These are phyloP conservation scores for Ctenodactylus gundi DNA, from an alignment of 2,113 vertebrate species.

Conservation along the genomic window DNA sequence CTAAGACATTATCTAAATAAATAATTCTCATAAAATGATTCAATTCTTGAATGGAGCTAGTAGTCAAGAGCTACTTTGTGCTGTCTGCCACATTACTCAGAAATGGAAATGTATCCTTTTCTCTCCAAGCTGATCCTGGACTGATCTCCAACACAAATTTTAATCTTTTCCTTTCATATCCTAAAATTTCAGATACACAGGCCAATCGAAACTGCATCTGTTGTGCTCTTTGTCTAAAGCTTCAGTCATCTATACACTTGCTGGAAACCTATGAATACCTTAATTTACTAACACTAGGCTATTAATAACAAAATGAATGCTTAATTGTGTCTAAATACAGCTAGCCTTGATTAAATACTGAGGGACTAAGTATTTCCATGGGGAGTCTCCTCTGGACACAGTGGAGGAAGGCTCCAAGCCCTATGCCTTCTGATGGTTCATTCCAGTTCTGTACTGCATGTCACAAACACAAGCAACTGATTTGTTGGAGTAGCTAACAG, in stretches of 20 bases:
- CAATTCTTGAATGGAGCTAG: not conserved
- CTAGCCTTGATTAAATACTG: slow-evolving; percentile 19
- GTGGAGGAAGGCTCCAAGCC: not conserved
- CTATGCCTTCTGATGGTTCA: not conserved
- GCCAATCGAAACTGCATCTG: rapidly evolving
- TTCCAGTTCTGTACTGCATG: not conserved
- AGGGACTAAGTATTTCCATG: not conserved
- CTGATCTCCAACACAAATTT: not conserved
- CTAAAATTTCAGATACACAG: not conserved
- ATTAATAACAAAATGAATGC: not conserved
- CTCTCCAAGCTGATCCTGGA: not conserved
- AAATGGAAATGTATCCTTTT: not conserved
- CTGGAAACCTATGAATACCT: not conserved
- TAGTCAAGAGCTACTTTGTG: no score
- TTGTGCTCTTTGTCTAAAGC: not conserved
- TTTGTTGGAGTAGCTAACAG: not conserved
- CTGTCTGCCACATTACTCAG: rapidly evolving
- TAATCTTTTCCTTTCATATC: not conserved
- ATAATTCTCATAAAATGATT: not conserved
- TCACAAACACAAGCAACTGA: not conserved
- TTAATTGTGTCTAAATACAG: slow-evolving; percentile 22
- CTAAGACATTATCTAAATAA: no score
- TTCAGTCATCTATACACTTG: not conserved
- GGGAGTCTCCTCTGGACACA: not conserved
- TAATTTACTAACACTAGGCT: not conserved